Base-by-base conservation (phyloP, 2,113 vertebrate genomes). In the Gambusia holbrooki region DNA sequence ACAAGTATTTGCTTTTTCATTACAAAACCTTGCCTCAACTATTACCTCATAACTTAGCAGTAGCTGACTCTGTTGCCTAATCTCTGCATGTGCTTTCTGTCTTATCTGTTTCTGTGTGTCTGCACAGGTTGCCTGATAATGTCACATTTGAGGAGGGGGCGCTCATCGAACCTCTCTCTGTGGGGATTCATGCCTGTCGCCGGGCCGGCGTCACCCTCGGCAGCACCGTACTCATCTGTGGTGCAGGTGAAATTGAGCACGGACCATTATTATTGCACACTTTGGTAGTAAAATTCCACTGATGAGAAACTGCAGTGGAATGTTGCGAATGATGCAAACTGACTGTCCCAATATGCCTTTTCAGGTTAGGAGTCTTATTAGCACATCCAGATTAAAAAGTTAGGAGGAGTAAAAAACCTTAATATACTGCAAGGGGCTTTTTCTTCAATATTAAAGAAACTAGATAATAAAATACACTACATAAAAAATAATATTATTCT, bases 131-230 rank as follows among this genome's bases (percentile, higher is more conserved):
- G 87, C 98, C 98, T 27, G 96, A 99, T 77, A 96, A 95, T 2
- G 95, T 99, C 87, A 97, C 96, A 5, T 99, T 95, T 93, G 98
- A 99, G 88, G 98, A 99, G 92, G 98, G 97, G n/a, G 98, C 98
- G 32, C 93, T 99, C 29, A 93, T 99, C 0, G 98, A 99, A 83
- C 98, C 98, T 0, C 94, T 99, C 7, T 99, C 98, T 0, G 98
- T 99, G 85, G 98, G 96, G 62, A 99, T 99, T 83, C 96, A 99
- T 0, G 96, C 97, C 71, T 99, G 98, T 83, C 94, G 89, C 74
- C 92, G 97, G 81, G 98, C 93, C 0, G 95, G 95, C 3, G 95
- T 99, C n/a, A 94, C 95, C 28, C 89, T 99, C 77, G 98, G 98
- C 40, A 96, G 94, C 90, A 96, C 90, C 15, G 95, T 99, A 76